Percentiles rank a stretch among this genome's conserved stretches.
Evolutionary conservation across 1,140 invertebrate species (phyloP).

Genomic region (Drosophila navojoa): DNA sequence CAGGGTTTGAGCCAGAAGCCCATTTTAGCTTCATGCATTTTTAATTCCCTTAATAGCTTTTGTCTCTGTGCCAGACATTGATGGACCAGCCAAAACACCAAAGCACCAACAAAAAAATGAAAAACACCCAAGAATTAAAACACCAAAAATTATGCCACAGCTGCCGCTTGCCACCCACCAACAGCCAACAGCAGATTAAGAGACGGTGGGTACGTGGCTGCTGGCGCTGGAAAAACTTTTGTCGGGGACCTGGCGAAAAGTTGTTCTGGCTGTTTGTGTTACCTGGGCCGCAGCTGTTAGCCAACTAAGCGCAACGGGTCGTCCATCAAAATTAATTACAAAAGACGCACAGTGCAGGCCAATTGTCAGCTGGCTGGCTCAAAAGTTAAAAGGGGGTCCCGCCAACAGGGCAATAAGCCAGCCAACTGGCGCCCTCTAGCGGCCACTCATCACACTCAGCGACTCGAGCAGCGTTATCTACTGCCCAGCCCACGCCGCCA

Average conservation of each 20-base stretch:
- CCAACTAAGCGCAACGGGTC: slow-evolving; percentile 77
- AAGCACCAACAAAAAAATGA: background rate
- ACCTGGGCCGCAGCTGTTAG: slow-evolving; percentile 57
- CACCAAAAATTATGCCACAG: slow-evolving; percentile 56
- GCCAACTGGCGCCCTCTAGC: slow-evolving; percentile 46
- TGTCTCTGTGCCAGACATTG: slow-evolving; percentile 75
- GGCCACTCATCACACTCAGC: slow-evolving; percentile 38
- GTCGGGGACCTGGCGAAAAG: slow-evolving; percentile 49
- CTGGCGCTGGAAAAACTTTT: slow-evolving; percentile 47
- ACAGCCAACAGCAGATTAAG: slow-evolving; percentile 70
- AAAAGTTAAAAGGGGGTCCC: slow-evolving; percentile 80
- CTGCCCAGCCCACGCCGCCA: slow-evolving; percentile 1
- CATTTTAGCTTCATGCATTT: slow-evolving; percentile 79
- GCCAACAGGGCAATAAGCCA: slow-evolving; percentile 60
- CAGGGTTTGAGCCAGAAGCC: slow-evolving; percentile 28
- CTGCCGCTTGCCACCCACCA: slow-evolving; percentile 53
- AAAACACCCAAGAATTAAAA: slow-evolving; percentile 60
- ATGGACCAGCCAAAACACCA: slow-evolving; percentile 61
- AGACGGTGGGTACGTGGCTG: slow-evolving; percentile 7
- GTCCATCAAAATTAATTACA: slow-evolving; percentile 83
- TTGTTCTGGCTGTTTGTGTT: slow-evolving; percentile 40
- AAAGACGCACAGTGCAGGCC: slow-evolving; percentile 66
- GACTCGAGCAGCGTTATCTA: background rate
- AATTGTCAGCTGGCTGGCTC: slow-evolving; percentile 66
- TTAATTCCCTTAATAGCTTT: slow-evolving; percentile 82